These are phyloP conservation scores for Lasiurus borealis DNA, from an alignment of 2,113 vertebrate species.

Conservation along the genomic window DNA sequence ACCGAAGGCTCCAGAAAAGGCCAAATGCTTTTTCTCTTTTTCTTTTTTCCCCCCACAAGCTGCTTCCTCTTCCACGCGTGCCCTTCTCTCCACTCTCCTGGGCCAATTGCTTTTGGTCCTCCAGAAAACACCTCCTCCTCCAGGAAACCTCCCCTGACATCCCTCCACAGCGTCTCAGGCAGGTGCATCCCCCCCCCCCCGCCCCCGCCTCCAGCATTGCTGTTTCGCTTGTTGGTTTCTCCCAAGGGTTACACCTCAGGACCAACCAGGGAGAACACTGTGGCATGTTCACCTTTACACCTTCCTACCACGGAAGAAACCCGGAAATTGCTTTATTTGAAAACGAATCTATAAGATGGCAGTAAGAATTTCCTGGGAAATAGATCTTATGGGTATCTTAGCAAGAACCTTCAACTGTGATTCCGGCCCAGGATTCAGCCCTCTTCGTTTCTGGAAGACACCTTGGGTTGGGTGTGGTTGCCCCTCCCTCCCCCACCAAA, in stretches of 20 bases:
- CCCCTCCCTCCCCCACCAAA: too few relatives aligned
- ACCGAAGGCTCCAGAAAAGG: background rate
- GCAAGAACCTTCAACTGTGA: background rate
- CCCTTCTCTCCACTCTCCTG: background rate
- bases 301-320: background rate
- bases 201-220: background rate
- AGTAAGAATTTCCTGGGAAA: background rate
- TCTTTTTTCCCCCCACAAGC: background rate
- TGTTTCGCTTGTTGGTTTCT: background rate
- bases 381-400: background rate
- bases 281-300: background rate
- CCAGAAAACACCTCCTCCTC: background rate
- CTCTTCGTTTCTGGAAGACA: background rate
- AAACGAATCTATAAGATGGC: background rate
- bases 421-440: background rate
- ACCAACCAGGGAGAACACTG: background rate
- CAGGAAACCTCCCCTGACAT: background rate
- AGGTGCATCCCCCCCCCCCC: too few relatives aligned
- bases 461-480: background rate
- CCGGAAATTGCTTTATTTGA: background rate
- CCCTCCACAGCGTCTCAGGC: background rate
- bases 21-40: background rate
- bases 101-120: background rate
- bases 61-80: background rate
- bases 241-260: background rate